Base-by-base conservation (phyloP, 37 sponge, comb jelly and placozoan genomes). In the Hexactinellida sp. region DNA sequence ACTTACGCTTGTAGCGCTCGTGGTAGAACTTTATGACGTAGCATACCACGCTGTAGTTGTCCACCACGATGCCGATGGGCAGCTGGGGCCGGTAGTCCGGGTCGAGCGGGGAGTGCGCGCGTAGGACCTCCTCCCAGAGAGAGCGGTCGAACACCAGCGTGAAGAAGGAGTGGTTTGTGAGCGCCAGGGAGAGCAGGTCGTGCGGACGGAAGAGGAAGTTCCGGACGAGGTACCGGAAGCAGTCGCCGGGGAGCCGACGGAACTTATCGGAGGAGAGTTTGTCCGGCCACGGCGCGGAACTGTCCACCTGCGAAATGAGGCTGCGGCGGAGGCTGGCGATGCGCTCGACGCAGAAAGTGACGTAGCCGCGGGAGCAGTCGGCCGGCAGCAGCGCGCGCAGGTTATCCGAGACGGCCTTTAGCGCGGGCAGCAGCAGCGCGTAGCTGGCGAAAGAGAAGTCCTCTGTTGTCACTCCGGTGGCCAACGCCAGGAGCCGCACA, bases 1-100 rank as follows among this genome's bases (percentile, higher is more conserved):
- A 63, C 30, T 63, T 63, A 63, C 76, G 76, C 76, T 63, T 41
- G 34, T 63, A 63, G 76, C 76, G 76, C 76, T 63, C 76, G 30
- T 63, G 13, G 5, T 63, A 63, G 76, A 63, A 63, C 30, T n/a
- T 63, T 3, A 63, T 63, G 76, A 63, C 30, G 76, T 63, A 63
- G 34, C 76, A 63, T 1, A 63, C 5, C 3, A 63, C 76, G 3
- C 76, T 63, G 47, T 41, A 63, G 76, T 63, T 63, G 34, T 63
- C 76, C 34, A 63, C 76, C 34, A 63, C 32, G 25, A 63, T 63
- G 25, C 34, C 76, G 25, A 63, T 63, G 13, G 76, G 76, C 13
- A 63, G 76, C 21, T 21, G 25, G 3, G 76, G 76, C 76, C 76
- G 3, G 34, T 63, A 63, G 76, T 63, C 34, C 3, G 28, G 21